Conservation (phyloP, 2,888 invertebrate species). For the Himalopsyche kuldschensis region DNA sequence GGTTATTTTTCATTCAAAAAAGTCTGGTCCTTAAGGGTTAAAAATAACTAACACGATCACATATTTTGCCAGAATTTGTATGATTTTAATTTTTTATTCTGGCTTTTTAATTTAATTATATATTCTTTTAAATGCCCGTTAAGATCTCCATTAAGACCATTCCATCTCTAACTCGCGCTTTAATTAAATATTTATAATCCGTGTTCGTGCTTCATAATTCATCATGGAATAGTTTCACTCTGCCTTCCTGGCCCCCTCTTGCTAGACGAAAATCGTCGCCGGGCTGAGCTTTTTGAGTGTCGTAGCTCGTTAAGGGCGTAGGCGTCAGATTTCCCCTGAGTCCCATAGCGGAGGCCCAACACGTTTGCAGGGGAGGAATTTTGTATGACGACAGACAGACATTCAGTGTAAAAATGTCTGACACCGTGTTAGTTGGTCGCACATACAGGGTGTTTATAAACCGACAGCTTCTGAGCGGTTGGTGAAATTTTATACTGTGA, state of each 20-base stretch:
- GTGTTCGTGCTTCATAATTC: not conserved
- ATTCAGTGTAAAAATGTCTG: not conserved
- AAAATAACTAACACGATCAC: too few species aligned
- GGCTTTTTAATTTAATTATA: too few species aligned
- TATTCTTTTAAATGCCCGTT: too few species aligned
- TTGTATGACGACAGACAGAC: not conserved
- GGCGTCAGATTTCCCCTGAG: not conserved
- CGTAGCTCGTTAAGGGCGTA: not conserved
- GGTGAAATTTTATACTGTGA: too few species aligned
- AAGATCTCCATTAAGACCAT: too few species aligned
- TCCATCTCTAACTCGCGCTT: too few species aligned
- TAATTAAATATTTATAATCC: not conserved
- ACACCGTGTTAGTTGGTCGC: not conserved
- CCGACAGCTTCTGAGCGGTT: too few species aligned
- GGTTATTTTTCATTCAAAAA: too few species aligned
- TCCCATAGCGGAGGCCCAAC: not conserved
- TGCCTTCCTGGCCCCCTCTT: not conserved
- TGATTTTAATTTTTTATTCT: too few species aligned
- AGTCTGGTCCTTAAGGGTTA: too few species aligned
- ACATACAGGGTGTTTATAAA: too few species aligned
- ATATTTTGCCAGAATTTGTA: too few species aligned
- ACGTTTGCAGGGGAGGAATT: not conserved
- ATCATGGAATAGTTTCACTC: not conserved
- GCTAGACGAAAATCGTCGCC: not conserved
- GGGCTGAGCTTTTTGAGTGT: not conserved